Percentiles rank a stretch among this genome's conserved stretches.
These are phyloP conservation scores for Xestia sexstrigata DNA, from an alignment of 2,888 invertebrate species.

Conservation along the genomic window DNA sequence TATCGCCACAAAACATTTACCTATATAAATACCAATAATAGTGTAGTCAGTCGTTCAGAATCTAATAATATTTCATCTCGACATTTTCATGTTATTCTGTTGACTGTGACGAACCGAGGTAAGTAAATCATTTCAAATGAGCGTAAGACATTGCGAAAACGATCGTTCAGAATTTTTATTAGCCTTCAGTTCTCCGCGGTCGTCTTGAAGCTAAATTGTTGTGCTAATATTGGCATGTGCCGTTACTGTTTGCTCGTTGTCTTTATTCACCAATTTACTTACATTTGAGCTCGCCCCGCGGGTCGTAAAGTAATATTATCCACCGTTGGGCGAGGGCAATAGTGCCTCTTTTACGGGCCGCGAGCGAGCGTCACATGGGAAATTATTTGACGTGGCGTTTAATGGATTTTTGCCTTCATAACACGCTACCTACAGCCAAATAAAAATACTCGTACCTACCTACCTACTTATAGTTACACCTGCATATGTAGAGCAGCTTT, in stretches of 20 bases:
- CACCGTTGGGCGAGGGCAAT: slow-evolving; percentile 88
- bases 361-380: slow-evolving; percentile 90
- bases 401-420: slow-evolving; percentile 91
- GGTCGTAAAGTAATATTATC: slow-evolving; percentile 90
- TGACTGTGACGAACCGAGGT: slow-evolving; percentile 45
- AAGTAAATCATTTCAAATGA: slow-evolving; percentile 63
- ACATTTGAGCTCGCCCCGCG: slow-evolving; percentile 87
- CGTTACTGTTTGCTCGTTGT: slow-evolving; percentile 80
- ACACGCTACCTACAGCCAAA: slow-evolving; percentile 88
- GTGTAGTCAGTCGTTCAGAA: slow-evolving; percentile 2
- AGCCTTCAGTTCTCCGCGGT: slow-evolving; percentile 44
- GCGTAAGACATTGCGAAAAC: slow-evolving; percentile 51
- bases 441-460: slow-evolving; percentile 83
- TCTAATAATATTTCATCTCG: slow-evolving; percentile 24
- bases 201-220: slow-evolving; percentile 62
- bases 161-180: slow-evolving; percentile 56
- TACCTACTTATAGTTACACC: slow-evolving; percentile 69
- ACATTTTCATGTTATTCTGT: slow-evolving; percentile 36
- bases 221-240: slow-evolving; percentile 69
- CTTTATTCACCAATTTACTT: slow-evolving; percentile 90
- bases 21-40: neutral
- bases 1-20: neutral
- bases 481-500: slow-evolving; percentile 69
- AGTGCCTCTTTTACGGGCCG: slow-evolving; percentile 90
- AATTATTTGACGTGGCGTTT: slow-evolving; percentile 91